A percentile compares a stretch with the other conserved stretches of the same genome.
Evolutionary conservation across 2,888 invertebrate genomes (phyloP).

Genomic region (Trichacis sp.): DNA sequence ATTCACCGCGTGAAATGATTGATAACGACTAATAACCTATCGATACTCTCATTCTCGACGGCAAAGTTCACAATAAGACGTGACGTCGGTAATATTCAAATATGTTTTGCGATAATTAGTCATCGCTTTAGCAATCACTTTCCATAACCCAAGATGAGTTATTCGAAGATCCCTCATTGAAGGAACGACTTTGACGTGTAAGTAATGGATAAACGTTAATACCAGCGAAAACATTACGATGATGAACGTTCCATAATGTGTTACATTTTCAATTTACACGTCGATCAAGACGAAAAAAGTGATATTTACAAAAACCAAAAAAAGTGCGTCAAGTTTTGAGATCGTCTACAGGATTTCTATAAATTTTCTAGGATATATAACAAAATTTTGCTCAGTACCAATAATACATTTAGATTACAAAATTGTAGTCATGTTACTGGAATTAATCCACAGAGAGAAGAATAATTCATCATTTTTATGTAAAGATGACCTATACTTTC

Average conservation of each 20-base stretch:
- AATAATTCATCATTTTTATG: too few species aligned
- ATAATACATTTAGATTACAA: too few species aligned
- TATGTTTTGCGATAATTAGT: slow-evolving; percentile 35
- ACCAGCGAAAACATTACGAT: not conserved
- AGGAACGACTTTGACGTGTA: not conserved
- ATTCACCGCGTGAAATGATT: slow-evolving; percentile 42
- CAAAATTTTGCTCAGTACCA: too few species aligned
- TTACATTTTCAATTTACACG: not conserved
- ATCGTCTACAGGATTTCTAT: too few species aligned
- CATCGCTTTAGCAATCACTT: slow-evolving; percentile 19
- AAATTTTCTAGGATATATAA: too few species aligned
- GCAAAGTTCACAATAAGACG: slow-evolving; percentile 24
- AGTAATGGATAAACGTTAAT: not conserved
- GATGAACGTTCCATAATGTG: not conserved
- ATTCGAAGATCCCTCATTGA: not conserved
- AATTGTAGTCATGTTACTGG: too few species aligned
- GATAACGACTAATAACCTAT: slow-evolving; percentile 42
- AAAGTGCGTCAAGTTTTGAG: too few species aligned
- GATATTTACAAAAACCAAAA: too few species aligned
- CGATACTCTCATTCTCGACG: slow-evolving; percentile 23
- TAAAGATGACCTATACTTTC: too few species aligned
- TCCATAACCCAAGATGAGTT: not conserved
- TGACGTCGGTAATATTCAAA: slow-evolving; percentile 24
- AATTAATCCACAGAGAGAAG: too few species aligned
- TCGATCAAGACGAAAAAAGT: not conserved